Evolutionary conservation across 2,888 invertebrate genomes (phyloP).

Genomic region (Spatulosminthurus flaviceps): DNA sequence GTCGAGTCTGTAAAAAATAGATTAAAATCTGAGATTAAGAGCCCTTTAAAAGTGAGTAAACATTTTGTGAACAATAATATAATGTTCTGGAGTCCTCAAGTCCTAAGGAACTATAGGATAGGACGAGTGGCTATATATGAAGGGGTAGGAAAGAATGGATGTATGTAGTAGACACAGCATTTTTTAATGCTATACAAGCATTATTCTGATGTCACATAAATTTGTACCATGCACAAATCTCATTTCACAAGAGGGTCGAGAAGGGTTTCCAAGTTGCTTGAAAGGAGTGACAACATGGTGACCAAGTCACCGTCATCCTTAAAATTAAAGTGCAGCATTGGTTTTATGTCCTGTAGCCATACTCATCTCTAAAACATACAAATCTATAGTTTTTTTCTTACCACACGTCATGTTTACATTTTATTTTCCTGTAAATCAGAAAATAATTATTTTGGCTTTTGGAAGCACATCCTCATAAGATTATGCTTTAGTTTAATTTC

Average conservation of each 20-base stretch:
- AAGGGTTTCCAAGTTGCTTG: background rate
- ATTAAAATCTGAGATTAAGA: slow-evolving; percentile 38
- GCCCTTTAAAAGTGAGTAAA: slow-evolving; percentile 36
- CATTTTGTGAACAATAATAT: slow-evolving; percentile 28
- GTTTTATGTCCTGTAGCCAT: no score
- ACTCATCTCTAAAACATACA: no score
- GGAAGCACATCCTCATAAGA: no score
- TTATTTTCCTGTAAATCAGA: no score
- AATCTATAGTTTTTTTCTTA: no score
- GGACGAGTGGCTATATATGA: slow-evolving; percentile 27
- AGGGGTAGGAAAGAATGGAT: background rate
- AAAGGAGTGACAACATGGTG: slow-evolving; percentile 25
- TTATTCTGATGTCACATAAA: slow-evolving; percentile 41
- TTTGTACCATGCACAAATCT: slow-evolving; percentile 28
- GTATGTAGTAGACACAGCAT: slow-evolving; percentile 10
- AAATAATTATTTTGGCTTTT: no score
- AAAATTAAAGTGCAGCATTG: no score
- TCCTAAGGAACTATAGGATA: background rate
- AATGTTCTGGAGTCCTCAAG: slow-evolving; percentile 2
- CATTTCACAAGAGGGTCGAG: slow-evolving; percentile 33
- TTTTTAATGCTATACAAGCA: slow-evolving; percentile 32
- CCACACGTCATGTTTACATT: no score
- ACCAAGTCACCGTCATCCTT: background rate
- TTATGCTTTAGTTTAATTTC: no score
- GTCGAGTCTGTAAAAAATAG: slow-evolving; percentile 19